Evolutionary conservation across 2,797 vertebrate genomes (phyloP).

Genomic region (Argentina silus): DNA sequence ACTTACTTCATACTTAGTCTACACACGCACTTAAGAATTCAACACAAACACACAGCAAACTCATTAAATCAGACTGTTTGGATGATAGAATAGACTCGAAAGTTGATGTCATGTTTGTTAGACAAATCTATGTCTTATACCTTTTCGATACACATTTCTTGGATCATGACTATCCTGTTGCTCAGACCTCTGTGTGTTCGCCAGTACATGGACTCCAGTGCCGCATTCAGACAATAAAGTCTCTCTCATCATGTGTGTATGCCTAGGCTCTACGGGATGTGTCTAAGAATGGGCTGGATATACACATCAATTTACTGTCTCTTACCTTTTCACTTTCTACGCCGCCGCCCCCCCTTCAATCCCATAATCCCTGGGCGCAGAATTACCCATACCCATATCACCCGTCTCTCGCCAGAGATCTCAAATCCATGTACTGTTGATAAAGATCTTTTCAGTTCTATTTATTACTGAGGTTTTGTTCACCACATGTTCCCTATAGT

Average conservation of each 20-base stretch:
- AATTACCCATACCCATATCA: slow-evolving; percentile 58
- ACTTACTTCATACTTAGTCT: too few species aligned
- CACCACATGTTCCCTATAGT: slow-evolving; percentile 1
- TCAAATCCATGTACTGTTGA: slow-evolving; percentile 48
- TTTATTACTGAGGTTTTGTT: slow-evolving; percentile 31
- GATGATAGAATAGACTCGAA: too few species aligned
- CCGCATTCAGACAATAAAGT: slow-evolving; percentile 62
- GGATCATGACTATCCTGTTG: background rate
- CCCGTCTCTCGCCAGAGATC: slow-evolving; percentile 17
- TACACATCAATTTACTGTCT: slow-evolving; percentile 35
- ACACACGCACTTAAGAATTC: too few species aligned
- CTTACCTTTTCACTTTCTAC: slow-evolving; percentile 41
- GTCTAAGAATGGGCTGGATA: slow-evolving; percentile 48
- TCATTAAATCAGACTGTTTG: too few species aligned
- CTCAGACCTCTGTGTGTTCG: slow-evolving; percentile 49
- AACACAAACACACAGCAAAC: too few species aligned
- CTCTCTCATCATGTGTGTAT: slow-evolving; percentile 65
- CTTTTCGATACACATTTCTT: too few species aligned
- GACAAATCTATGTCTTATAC: too few species aligned
- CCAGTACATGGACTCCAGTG: background rate
- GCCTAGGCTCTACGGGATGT: slow-evolving; percentile 54
- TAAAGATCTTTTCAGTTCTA: slow-evolving; percentile 33
- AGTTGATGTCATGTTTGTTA: too few species aligned
- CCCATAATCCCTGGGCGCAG: slow-evolving; percentile 64
- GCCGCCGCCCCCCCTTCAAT: slow-evolving; percentile 48